Base-by-base conservation (phyloP, 2,113 vertebrate genomes). In the Podilymbus podiceps region DNA sequence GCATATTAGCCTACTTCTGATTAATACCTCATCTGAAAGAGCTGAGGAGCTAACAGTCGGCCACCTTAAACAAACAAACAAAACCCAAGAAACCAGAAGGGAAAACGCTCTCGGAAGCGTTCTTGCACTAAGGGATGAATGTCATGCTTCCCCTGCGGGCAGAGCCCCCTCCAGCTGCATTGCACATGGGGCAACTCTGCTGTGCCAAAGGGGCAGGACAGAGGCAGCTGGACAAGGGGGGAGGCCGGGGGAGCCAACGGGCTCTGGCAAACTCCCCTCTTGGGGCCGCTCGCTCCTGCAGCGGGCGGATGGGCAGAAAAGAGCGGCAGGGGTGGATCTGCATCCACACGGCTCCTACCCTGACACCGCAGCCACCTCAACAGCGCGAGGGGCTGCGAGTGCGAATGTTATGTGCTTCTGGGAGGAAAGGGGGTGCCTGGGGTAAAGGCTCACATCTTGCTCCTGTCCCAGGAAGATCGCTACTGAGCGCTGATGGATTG, bases 381-480 rank as follows among this genome's bases (percentile, higher is more conserved):
- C 0, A 8, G 38, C 38, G 33, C n/a, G 3, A 8, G 28, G 25
- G 68, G 50, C 47, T 76, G 62, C 0, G 1, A 76, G 46, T 1
- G 5, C 5, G 50, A n/a, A 11, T 0, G 0, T 19, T 21, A 5
- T 3, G 6, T 20, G 4, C 31, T 75, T 55, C 44, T 19, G 46
- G 17, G 35, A 62, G 15, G 3, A 28, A 25, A 81, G 5, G 13
- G 12, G 5, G 15, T n/a, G 5, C 8, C 13, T 0, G 1, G 17
- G 11, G 23, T 67, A 24, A 72, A 58, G 53, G 69, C 49, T 89
- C 6, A 6, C 18, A 3, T 68, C 47, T 55, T 5, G 19, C 5
- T 40, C 12, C 75, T 16, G 21, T 27, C n/a, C 52, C 33, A n/a
- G 67, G n/a, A 64, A 59, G 42, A 31, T 73, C 0, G 0, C 0